A percentile compares a stretch with the other conserved stretches of the same genome.
Conservation (phyloP, 2,888 invertebrate species). For the Metallyticus violacea region DNA sequence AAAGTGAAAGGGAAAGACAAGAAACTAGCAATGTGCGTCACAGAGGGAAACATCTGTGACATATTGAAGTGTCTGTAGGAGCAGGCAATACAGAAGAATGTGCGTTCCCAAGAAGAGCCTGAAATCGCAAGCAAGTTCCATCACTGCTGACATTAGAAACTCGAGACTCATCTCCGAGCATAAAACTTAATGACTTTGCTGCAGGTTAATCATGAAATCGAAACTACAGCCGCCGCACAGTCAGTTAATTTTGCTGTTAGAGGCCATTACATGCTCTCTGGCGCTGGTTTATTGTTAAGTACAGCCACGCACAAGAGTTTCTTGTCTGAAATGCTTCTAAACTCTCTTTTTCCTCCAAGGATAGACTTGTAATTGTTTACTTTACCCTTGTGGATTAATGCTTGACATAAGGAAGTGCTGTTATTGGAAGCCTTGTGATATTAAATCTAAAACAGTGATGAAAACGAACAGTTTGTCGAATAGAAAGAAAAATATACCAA, state of each 20-base stretch:
- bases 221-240: not conserved
- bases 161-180: not conserved
- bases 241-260: not conserved
- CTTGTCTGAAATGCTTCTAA: not conserved
- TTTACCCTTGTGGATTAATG: too few species aligned
- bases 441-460: too few species aligned
- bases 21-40: not conserved
- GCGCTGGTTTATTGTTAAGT: not conserved
- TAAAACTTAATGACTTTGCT: not conserved
- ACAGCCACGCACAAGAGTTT: not conserved
- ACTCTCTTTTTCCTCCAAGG: too few species aligned
- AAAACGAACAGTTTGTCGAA: too few species aligned
- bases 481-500: too few species aligned
- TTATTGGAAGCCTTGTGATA: too few species aligned
- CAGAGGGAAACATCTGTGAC: not conserved
- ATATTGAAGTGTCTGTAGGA: too few species aligned
- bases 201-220: not conserved
- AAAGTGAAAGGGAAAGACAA: not conserved
- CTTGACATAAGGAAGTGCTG: too few species aligned
- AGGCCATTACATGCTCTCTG: not conserved
- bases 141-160: too few species aligned
- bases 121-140: too few species aligned
- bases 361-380: too few species aligned
- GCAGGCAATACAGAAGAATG: not conserved
- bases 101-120: not conserved